Conservation (phyloP, 2,888 invertebrate genomes). For the Nomada goodeniana region DNA sequence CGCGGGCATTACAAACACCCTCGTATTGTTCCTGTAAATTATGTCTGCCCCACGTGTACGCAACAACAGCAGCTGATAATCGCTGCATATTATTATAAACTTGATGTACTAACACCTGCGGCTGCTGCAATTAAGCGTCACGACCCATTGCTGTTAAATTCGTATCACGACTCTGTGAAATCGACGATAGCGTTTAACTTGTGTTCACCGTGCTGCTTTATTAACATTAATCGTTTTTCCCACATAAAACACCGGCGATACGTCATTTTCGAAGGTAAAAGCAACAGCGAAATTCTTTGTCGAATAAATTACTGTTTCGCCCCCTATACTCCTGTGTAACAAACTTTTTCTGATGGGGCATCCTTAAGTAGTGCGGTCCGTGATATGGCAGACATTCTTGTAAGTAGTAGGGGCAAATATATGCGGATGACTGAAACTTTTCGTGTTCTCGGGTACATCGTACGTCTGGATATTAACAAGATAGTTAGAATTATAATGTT, state of each 20-base stretch:
- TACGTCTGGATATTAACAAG: too few relatives aligned
- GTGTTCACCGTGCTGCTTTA: not conserved
- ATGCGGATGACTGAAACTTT: too few relatives aligned
- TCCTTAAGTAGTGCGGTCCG: too few relatives aligned
- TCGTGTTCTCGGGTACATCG: too few relatives aligned
- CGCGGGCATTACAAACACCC: not conserved
- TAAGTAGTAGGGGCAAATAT: too few relatives aligned
- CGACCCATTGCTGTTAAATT: not conserved
- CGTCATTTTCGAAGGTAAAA: not conserved
- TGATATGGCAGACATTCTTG: too few relatives aligned
- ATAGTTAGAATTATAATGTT: too few relatives aligned
- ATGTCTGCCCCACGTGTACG: not conserved
- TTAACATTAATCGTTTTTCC: not conserved
- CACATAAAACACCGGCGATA: not conserved
- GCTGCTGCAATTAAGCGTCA: constrained; percentile 12
- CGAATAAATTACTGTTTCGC: too few relatives aligned
- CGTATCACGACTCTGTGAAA: not conserved
- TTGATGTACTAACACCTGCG: not conserved
- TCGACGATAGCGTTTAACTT: not conserved
- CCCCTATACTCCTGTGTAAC: too few relatives aligned
- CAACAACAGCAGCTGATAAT: not conserved
- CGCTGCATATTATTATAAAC: not conserved
- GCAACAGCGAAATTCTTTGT: not conserved
- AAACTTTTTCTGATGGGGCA: too few relatives aligned
- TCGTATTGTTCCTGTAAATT: constrained; percentile 3